Evolutionary conservation across 2,113 vertebrate genomes (phyloP).

Genomic region (Callospermophilus lateralis): DNA sequence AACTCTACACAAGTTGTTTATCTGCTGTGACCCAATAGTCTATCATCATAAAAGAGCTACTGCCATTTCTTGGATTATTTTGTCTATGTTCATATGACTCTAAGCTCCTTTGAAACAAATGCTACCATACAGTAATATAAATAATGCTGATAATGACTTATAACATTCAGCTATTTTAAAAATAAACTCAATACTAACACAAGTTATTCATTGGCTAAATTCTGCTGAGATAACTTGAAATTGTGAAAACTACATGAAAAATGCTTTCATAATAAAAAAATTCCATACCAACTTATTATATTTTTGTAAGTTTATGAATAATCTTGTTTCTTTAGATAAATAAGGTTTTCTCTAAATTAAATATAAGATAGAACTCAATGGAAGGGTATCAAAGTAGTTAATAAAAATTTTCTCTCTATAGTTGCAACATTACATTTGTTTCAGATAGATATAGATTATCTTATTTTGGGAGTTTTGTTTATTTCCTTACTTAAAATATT

Average conservation of each 20-base stretch:
- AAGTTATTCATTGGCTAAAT: not conserved
- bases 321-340: constrained; percentile 3
- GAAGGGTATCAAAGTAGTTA: not conserved
- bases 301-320: not conserved
- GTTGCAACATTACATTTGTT: constrained; percentile 36
- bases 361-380: not conserved
- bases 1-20: not conserved
- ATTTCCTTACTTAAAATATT: constrained; percentile 65
- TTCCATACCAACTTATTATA: not conserved
- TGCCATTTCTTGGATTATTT: not conserved
- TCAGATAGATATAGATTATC: constrained; percentile 55
- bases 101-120: constrained; percentile 12
- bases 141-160: not conserved
- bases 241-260: not conserved
- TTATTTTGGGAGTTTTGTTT: constrained; percentile 56
- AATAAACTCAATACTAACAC: constrained; percentile 36
- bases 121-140: not conserved
- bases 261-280: not conserved
- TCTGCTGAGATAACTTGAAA: not conserved
- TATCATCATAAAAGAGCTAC: not conserved
- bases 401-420: not conserved
- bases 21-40: not conserved
- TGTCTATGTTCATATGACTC: not conserved
- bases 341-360: constrained; percentile 10
- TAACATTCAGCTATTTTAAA: not conserved